Percentiles rank a stretch among this genome's conserved stretches.
These are phyloP conservation scores for Anoura caudifer DNA, from an alignment of 2,113 vertebrate species.

Conservation along the genomic window DNA sequence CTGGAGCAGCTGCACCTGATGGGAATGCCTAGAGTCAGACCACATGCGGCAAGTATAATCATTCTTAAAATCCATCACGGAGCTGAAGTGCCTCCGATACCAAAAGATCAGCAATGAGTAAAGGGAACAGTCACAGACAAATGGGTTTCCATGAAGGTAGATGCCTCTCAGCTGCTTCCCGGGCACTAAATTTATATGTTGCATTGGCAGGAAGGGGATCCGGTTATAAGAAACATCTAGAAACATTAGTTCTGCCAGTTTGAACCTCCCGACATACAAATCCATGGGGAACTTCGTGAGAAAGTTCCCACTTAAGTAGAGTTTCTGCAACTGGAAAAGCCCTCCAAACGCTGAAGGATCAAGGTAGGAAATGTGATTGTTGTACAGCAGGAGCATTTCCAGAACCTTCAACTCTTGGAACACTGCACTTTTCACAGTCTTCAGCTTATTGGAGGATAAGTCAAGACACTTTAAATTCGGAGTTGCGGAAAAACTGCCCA, in stretches of 20 bases:
- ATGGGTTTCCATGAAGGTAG: constrained; percentile 94
- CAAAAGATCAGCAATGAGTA: constrained; percentile 87
- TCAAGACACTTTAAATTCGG: constrained; percentile 90
- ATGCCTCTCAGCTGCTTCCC: constrained; percentile 84
- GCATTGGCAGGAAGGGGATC: constrained; percentile 87
- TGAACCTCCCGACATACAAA: constrained; percentile 83
- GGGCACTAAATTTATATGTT: constrained; percentile 84
- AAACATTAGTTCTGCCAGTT: constrained; percentile 83
- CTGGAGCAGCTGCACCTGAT: constrained; percentile 85
- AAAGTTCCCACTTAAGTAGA: constrained; percentile 94
- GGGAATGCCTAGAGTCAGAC: constrained; percentile 76
- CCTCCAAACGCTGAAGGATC: constrained; percentile 84
- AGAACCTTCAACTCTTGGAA: constrained; percentile 86
- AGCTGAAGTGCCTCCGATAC: constrained; percentile 85
- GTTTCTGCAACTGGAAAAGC: constrained; percentile 85
- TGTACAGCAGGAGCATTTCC: constrained; percentile 93
- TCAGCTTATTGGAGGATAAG: constrained; percentile 92
- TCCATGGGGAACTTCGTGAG: constrained; percentile 91
- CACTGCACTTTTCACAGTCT: constrained; percentile 80
- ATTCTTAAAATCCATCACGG: constrained; percentile 85
- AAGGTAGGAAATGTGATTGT: constrained; percentile 87
- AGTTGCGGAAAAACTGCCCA: constrained; percentile 84
- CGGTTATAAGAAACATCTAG: constrained; percentile 95
- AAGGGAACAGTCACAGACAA: constrained; percentile 90
- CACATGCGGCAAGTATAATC: constrained; percentile 89